Percentiles rank a stretch among this genome's conserved stretches.
phyloP scores from a whole-genome alignment of 2,113 vertebrate genomes.

The Elaphurus davidianus region DNA sequence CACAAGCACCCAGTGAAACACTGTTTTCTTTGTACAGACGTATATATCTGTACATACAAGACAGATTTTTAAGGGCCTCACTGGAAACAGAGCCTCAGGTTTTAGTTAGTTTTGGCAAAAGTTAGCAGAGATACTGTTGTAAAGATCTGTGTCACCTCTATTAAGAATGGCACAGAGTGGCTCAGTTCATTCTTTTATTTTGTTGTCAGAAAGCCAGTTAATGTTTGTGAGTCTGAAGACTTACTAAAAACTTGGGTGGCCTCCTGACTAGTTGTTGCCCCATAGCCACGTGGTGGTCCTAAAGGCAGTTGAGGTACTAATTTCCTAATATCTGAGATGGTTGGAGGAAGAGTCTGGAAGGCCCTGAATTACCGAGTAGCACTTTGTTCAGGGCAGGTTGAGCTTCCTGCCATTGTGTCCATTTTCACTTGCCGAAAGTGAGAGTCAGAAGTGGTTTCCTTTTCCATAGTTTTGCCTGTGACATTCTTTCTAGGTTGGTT shows the following conservation, averaged over 20 bases:
- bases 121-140: background rate
- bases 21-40: background rate
- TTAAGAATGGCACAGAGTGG: background rate
- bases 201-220: background rate
- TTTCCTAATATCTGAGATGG: background rate
- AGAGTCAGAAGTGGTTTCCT: background rate
- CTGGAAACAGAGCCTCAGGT: background rate
- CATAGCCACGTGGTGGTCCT: background rate
- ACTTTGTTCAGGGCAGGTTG: background rate
- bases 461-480: background rate
- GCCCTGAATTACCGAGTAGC: background rate
- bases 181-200: background rate
- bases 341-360: background rate
- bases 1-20: background rate
- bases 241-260: background rate
- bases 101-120: background rate
- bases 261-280: background rate
- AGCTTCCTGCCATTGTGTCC: background rate
- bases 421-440: background rate
- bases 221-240: background rate
- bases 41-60: background rate
- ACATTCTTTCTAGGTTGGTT: background rate
- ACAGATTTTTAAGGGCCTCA: background rate
- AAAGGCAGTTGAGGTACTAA: background rate
- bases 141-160: background rate